Evolutionary conservation across 2,113 vertebrate species (phyloP), one percentile per base, ranked within the genome.

Genomic region (Protobothrops mucrosquamatus): DNA sequence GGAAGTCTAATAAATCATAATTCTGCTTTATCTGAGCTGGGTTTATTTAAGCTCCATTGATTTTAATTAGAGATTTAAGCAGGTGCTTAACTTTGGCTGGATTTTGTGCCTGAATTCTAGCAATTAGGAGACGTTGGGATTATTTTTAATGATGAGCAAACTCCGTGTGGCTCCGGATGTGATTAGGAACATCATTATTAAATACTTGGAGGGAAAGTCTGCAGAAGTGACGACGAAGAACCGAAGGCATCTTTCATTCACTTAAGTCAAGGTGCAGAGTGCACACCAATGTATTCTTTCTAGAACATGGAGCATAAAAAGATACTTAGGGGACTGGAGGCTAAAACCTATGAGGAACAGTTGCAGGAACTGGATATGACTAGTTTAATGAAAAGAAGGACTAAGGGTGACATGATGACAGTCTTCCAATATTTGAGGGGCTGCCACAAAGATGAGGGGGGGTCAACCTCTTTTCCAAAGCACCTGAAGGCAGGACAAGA

Each of bases 41-140:
- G 29, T 57, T n/a, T 59, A 26, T 61, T 92, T 48, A 92, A n/a
- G 85, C 59, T 46, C 43, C 10, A 6, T 34, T 64, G 26, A 87
- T 87, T 87, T 92, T 92, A 92, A 87, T 87, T n/a, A 61, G 56
- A 34, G 14, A 43, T n/a, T 51, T 46, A 23, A 92, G 55, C 81
- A 46, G 43, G 34, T 48, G 54, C 15, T 61, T 51, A 46, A 59
- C 39, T 59, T 48, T 91, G 43, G 18, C 89, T 69, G 89, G 34
- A 43, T 56, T 29, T 87, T 14, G 24, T 61, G 26, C 43, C 56
- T 52, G 24, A 12, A 51, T 3, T 61, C 34, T n/a, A 52, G 26
- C 55, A 59, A 87, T 64, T 61, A 51, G 85, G 55, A 57, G 56
- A 20, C 14, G 23, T 1, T 12, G n/a, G 39, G 81, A 51, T 87